These are phyloP conservation scores for Enhydra lutris DNA, from an alignment of 2,113 vertebrate genomes.

Conservation along the genomic window DNA sequence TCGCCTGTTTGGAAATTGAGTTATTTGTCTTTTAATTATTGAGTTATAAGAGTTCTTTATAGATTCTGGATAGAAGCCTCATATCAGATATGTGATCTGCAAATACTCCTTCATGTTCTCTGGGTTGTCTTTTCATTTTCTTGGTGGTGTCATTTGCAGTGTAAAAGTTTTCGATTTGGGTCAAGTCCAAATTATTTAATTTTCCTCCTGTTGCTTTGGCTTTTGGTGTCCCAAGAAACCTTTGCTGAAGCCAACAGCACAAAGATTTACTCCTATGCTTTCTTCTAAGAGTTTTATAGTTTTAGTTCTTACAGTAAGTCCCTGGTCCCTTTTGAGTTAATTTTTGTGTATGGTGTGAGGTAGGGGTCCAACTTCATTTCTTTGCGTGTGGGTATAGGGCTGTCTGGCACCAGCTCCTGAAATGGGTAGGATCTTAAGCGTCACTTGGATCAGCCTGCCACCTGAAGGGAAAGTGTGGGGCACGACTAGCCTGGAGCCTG, in stretches of 20 bases:
- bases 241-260: background rate
- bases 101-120: background rate
- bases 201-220: background rate
- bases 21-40: background rate
- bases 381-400: background rate
- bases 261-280: background rate
- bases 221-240: background rate
- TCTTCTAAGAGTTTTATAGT: background rate
- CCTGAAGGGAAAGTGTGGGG: background rate
- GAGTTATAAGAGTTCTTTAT: background rate
- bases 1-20: slow-evolving; percentile 1
- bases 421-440: background rate
- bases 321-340: background rate
- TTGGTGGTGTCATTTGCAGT: background rate
- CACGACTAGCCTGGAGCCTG: background rate
- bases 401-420: background rate
- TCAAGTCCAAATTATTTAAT: background rate
- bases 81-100: background rate
- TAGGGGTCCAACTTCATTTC: background rate
- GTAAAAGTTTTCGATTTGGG: background rate
- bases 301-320: background rate
- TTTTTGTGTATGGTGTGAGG: slow-evolving; percentile 2
- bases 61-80: background rate
- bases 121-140: background rate
- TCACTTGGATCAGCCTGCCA: background rate